Conservation (phyloP, 2,797 vertebrate genomes). For the Varecia variegata region DNA sequence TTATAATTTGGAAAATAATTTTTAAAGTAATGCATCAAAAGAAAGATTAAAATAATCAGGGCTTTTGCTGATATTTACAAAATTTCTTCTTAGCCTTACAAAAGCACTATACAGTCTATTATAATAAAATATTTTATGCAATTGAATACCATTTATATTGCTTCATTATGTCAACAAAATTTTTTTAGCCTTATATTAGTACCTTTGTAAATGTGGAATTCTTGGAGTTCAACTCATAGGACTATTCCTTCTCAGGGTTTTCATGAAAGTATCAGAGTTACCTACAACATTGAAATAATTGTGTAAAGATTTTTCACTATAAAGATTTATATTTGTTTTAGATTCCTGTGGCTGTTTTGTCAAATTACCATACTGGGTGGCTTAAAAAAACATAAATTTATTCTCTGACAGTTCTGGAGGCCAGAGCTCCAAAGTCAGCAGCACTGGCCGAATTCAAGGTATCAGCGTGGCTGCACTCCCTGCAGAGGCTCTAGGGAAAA, state of each 20-base stretch:
- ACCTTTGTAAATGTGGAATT: neutral
- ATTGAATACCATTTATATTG: neutral
- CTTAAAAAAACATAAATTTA: neutral
- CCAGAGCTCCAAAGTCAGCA: neutral
- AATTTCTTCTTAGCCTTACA: neutral
- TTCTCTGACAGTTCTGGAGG: neutral
- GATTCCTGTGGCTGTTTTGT: neutral
- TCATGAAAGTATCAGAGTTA: neutral
- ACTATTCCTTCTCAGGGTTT: neutral
- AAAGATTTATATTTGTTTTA: neutral
- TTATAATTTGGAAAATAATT: conserved; percentile 3
- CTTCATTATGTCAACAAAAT: neutral
- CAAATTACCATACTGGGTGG: neutral
- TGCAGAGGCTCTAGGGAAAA: neutral
- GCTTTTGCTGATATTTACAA: neutral
- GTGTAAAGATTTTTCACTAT: neutral
- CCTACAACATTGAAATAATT: neutral
- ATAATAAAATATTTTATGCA: neutral
- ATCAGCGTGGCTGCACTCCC: too few species aligned
- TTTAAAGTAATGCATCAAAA: neutral
- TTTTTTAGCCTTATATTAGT: neutral
- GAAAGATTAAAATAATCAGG: conserved; percentile 3
- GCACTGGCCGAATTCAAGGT: neutral
- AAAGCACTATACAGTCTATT: neutral
- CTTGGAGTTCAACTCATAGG: neutral